Evolutionary conservation across 2,113 vertebrate species (phyloP), one percentile per base, ranked within the genome.

Genomic region (Alethe castanea): DNA sequence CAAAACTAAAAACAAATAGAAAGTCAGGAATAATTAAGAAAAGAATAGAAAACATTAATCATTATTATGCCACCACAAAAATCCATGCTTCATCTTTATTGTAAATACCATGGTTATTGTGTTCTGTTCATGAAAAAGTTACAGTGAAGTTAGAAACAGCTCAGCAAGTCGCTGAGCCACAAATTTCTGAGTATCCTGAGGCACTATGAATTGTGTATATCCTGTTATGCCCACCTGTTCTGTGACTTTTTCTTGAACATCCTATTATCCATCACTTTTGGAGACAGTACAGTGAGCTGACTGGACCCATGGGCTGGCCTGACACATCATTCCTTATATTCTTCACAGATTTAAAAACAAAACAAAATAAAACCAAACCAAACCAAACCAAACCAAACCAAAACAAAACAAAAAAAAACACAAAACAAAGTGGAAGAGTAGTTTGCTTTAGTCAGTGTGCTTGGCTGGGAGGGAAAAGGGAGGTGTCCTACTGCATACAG

Each of bases 231-330:
- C 50, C 81, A 73, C n/a, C 47, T 44, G 11, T 85, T 87, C 45
- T 78, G 56, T 67, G 35, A 33, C 48, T 81, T 76, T 74, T 93
- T 79, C 44, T 85, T 80, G 53, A 82, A n/a, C 61, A 69, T 87
- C 57, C 70, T 47, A 54, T 72, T 94, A 94, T 88, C 71, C 66
- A 77, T 93, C 92, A 94, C 31, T 93, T 66, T 56, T 69, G 48
- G 70, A 88, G 66, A 69, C n/a, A 64, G 52, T 28, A 65, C 18
- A 53, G 31, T 80, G 66, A 79, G n/a, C 70, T 65, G 61, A 23
- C 45, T 65, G 62, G 88, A 60, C 64, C 66, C 1, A 1, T 53
- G 78, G 59, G 48, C 40, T 33, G 40, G 61, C 16, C 73, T 88
- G 62, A 59, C 79, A 76, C 62, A 88, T 80, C 8, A 45, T 90